A percentile compares a stretch with the other conserved stretches of the same genome.
These are phyloP conservation scores for Spilarctia lutea DNA, from an alignment of 2,888 invertebrate genomes.

Conservation along the genomic window DNA sequence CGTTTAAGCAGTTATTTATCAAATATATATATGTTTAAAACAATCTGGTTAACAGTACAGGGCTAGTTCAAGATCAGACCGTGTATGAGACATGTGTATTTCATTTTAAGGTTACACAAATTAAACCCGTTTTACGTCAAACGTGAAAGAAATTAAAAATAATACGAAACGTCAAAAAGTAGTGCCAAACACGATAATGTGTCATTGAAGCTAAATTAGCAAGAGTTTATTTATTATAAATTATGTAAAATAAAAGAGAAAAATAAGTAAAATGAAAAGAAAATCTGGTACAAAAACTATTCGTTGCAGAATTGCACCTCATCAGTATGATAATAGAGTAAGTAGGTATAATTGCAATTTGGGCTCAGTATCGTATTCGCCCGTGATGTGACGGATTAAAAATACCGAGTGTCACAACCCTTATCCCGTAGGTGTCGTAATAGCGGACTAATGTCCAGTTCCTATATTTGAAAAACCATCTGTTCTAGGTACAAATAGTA, in stretches of 20 bases:
- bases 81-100: too few species aligned
- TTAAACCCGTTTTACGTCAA: not conserved
- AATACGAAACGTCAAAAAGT: constrained; percentile 2
- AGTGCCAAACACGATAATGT: not conserved
- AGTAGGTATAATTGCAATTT: constrained; percentile 21
- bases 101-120: not conserved
- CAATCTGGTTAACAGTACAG: too few species aligned
- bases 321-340: constrained; percentile 60
- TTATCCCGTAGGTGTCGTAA: too few species aligned
- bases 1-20: too few species aligned
- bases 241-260: constrained; percentile 21
- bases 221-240: constrained; percentile 2
- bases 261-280: constrained; percentile 50
- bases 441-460: too few species aligned
- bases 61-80: too few species aligned
- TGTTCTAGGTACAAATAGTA: too few species aligned
- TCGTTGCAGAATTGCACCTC: constrained; percentile 33
- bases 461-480: too few species aligned
- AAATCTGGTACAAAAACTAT: constrained; percentile 32
- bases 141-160: not conserved
- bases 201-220: constrained; percentile 2
- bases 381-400: too few species aligned
- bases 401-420: too few species aligned
- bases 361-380: too few species aligned
- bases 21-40: too few species aligned